phyloP scores from a whole-genome alignment of 2,113 vertebrate genomes.

The Psephotus haematonotus region DNA sequence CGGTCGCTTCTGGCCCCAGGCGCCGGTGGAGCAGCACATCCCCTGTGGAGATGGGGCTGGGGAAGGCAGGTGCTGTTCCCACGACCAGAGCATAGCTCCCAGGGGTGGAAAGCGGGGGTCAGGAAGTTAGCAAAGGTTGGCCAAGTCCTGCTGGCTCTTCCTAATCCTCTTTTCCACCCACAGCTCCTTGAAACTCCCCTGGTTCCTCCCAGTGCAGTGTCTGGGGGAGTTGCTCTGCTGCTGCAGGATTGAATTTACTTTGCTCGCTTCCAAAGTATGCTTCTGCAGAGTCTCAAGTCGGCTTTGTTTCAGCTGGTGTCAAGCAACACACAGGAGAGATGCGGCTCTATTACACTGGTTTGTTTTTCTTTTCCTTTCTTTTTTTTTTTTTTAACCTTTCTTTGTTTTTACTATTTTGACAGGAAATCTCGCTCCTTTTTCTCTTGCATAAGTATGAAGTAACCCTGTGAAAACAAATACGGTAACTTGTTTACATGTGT shows the following conservation, averaged over 20 bases:
- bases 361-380: conserved; percentile 31
- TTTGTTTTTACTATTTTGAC: conserved; percentile 14
- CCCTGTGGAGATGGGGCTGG: neutral
- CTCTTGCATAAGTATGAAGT: conserved; percentile 49
- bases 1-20: neutral
- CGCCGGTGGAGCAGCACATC: rapidly evolving
- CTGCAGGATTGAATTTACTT: conserved; percentile 51
- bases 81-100: conserved; percentile 13
- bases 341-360: neutral
- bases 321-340: conserved; percentile 44
- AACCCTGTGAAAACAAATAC: neutral
- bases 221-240: conserved; percentile 21
- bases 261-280: conserved; percentile 41
- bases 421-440: conserved; percentile 38
- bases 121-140: conserved; percentile 51
- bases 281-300: conserved; percentile 55
- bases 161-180: conserved; percentile 63
- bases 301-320: conserved; percentile 58
- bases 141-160: conserved; percentile 51
- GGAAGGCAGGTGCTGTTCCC: conserved; percentile 66
- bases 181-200: conserved; percentile 58
- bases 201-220: conserved; percentile 29
- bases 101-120: neutral
- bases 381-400: neutral
- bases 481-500: neutral